phyloP scores from a whole-genome alignment of 2,113 vertebrate species.

The Thalassarche chlororhynchos region DNA sequence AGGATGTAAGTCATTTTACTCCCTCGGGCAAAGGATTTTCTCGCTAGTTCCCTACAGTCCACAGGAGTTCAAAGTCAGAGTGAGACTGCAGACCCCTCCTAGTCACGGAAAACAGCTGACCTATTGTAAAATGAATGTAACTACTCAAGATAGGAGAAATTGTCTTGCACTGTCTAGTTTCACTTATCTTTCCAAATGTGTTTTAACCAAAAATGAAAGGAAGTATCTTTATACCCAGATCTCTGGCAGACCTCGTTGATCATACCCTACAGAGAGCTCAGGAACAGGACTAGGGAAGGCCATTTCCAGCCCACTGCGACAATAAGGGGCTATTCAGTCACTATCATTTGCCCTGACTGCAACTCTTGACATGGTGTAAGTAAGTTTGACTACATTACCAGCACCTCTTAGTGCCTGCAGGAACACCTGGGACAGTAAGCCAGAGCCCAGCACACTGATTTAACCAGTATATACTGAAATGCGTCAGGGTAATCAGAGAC shows the following conservation, averaged over 20 bases:
- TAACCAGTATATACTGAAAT: not conserved
- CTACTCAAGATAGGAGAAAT: not conserved
- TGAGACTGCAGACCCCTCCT: not conserved
- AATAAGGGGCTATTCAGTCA: not conserved
- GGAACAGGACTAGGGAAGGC: not conserved
- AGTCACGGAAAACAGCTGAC: not conserved
- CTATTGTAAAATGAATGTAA: not conserved
- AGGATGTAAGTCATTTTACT: not conserved
- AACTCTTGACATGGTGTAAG: not conserved
- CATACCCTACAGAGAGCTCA: not conserved
- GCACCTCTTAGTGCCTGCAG: not conserved
- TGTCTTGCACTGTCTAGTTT: not conserved
- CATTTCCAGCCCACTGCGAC: not conserved
- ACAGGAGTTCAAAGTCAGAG: not conserved
- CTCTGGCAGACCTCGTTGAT: not conserved
- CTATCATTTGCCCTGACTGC: not conserved
- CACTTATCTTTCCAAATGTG: not conserved
- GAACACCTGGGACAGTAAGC: not conserved
- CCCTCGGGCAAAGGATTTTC: not conserved
- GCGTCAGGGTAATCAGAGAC: not conserved
- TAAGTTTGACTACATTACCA: not conserved
- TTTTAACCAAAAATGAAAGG: not conserved
- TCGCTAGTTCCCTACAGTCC: not conserved
- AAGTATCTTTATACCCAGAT: not conserved
- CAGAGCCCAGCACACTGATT: not conserved